phyloP scores from a whole-genome alignment of 2,113 vertebrate species.

The Notarius lentiginosus region DNA sequence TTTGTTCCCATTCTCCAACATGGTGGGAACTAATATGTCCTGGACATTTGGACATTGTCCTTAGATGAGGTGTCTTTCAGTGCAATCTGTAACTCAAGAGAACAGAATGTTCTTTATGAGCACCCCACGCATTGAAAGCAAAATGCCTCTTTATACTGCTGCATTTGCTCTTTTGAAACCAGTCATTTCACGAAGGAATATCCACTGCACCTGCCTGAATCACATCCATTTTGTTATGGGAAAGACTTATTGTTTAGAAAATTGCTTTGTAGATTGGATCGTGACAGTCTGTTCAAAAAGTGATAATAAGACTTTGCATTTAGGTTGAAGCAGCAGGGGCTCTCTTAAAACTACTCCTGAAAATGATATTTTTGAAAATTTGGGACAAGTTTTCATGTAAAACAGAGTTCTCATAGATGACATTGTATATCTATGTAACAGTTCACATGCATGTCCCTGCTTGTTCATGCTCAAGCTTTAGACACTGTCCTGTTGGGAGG shows the following conservation, averaged over 20 bases:
- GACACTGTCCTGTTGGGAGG: not conserved
- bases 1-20: not conserved
- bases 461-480: not conserved
- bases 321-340: not conserved
- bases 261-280: slow-evolving; percentile 34
- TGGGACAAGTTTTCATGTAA: not conserved
- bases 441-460: not conserved
- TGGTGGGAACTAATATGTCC: slow-evolving; percentile 19
- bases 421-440: not conserved
- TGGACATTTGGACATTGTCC: slow-evolving; percentile 36
- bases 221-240: not conserved
- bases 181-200: not conserved
- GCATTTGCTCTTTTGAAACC: not conserved
- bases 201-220: not conserved
- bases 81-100: slow-evolving; percentile 37
- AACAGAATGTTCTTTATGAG: slow-evolving; percentile 25
- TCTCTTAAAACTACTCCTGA: not conserved
- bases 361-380: not conserved
- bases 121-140: not conserved
- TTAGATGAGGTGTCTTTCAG: slow-evolving; percentile 30
- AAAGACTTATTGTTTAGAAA: slow-evolving; percentile 32
- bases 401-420: not conserved
- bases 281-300: not conserved
- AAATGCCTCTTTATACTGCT: not conserved
- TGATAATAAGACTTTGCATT: not conserved